Evolutionary conservation across 2,797 vertebrate species (phyloP).

Genomic region (Merluccius polli): DNA sequence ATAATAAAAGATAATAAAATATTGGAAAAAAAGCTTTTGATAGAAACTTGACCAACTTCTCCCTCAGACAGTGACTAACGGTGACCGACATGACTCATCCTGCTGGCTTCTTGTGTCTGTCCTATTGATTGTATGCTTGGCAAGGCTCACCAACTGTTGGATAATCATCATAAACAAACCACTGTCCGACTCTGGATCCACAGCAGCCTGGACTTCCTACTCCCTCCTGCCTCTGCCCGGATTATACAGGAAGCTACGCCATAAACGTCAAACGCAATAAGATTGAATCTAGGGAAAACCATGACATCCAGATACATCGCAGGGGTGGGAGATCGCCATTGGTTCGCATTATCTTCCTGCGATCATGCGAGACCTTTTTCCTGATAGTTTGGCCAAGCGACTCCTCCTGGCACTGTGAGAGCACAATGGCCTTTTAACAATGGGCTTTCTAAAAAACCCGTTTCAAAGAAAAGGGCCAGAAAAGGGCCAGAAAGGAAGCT

Average conservation of each 20-base stretch:
- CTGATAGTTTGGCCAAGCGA: conserved; percentile 39
- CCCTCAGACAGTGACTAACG: background rate
- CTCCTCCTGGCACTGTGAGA: conserved; percentile 58
- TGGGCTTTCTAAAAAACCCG: conserved; percentile 22
- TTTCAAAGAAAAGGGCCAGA: conserved; percentile 52
- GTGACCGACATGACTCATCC: background rate
- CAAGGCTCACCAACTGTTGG: background rate
- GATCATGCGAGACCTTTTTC: conserved; percentile 3
- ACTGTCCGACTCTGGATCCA: background rate
- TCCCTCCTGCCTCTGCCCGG: background rate
- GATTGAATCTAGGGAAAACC: background rate
- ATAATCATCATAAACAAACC: background rate
- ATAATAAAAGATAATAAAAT: background rate
- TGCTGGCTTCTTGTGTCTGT: background rate
- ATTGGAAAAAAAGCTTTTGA: background rate
- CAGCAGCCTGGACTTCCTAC: background rate
- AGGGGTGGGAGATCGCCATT: background rate
- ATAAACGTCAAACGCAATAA: background rate
- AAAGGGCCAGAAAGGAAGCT: conserved; percentile 16
- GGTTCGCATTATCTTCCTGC: background rate
- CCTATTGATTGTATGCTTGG: background rate
- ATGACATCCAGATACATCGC: background rate
- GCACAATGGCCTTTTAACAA: conserved; percentile 54
- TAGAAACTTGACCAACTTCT: background rate
- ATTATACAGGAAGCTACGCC: background rate